Evolutionary conservation across 2,888 invertebrate species (phyloP).

Genomic region (Drosophila mercatorum): DNA sequence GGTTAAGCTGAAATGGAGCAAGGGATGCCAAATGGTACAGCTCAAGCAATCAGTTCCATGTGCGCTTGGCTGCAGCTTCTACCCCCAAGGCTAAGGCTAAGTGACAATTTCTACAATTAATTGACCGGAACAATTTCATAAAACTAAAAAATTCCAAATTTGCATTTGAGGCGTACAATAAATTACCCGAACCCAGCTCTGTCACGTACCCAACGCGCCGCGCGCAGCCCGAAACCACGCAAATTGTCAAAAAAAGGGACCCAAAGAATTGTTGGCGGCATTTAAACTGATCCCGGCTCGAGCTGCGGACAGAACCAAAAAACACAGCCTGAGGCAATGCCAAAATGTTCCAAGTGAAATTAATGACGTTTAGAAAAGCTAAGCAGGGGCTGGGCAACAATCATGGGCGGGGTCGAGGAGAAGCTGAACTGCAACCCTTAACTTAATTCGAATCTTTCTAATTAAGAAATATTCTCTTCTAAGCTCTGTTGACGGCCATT

Average conservation of each 20-base stretch:
- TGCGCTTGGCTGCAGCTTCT: not conserved
- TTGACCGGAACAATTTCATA: constrained; percentile 83
- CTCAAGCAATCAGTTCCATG: constrained; percentile 25
- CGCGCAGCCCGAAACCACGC: constrained; percentile 16
- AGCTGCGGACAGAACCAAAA: constrained; percentile 16
- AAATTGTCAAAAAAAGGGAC: constrained; percentile 67
- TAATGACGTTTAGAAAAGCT: constrained; percentile 72
- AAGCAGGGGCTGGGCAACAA: not conserved
- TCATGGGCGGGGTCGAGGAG: not conserved
- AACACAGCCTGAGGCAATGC: constrained; percentile 62
- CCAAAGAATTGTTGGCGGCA: constrained; percentile 34
- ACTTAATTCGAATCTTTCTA: constrained; percentile 71
- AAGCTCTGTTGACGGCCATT: constrained; percentile 62
- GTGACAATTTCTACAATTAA: constrained; percentile 79
- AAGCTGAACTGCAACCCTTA: constrained; percentile 59
- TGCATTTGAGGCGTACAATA: constrained; percentile 63
- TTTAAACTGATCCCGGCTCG: constrained; percentile 24
- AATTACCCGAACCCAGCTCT: constrained; percentile 76
- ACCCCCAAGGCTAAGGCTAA: constrained; percentile 28
- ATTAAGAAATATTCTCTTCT: constrained; percentile 75
- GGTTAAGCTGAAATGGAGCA: not conserved
- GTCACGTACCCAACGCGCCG: constrained; percentile 63
- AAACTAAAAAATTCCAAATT: constrained; percentile 71
- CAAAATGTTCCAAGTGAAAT: constrained; percentile 71
- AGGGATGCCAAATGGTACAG: not conserved